Evolutionary conservation across 2,888 invertebrate genomes (phyloP).

Genomic region (Limenitis arthemis): DNA sequence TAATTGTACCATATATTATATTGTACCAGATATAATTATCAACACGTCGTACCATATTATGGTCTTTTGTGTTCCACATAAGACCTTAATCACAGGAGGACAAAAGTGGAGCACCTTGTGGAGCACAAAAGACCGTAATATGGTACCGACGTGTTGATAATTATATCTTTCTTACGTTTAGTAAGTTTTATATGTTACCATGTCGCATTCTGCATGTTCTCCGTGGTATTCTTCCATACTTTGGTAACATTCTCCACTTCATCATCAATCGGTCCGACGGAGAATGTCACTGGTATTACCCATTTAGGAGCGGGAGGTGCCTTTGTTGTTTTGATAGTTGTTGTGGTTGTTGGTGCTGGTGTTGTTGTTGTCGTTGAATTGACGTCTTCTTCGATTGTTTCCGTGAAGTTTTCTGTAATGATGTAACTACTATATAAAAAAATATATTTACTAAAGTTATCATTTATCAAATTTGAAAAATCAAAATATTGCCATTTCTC

Average conservation of each 20-base stretch:
- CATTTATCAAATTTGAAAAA: no score
- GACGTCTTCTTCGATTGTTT: slow-evolving; percentile 48
- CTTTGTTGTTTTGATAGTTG: slow-evolving; percentile 35
- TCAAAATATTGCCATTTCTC: no score
- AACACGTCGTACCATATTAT: no score
- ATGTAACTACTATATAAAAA: no score
- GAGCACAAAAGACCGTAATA: no score
- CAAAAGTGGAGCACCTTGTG: no score
- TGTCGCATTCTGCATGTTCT: slow-evolving; percentile 48
- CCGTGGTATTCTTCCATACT: slow-evolving; percentile 42
- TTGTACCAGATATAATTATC: no score
- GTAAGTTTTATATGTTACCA: slow-evolving; percentile 36
- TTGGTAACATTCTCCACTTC: slow-evolving; percentile 47
- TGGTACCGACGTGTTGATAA: background rate
- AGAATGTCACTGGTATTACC: slow-evolving; percentile 86
- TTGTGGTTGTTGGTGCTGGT: slow-evolving; percentile 38
- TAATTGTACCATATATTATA: no score
- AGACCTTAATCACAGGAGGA: no score
- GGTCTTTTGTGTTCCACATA: no score
- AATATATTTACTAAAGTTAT: no score
- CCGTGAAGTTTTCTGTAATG: slow-evolving; percentile 62
- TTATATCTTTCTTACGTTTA: no score
- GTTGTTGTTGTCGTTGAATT: slow-evolving; percentile 48
- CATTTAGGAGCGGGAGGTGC: slow-evolving; percentile 69
- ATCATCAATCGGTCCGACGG: slow-evolving; percentile 72